Conservation (phyloP, 1,140 invertebrate species). For the Drosophila dunni region DNA sequence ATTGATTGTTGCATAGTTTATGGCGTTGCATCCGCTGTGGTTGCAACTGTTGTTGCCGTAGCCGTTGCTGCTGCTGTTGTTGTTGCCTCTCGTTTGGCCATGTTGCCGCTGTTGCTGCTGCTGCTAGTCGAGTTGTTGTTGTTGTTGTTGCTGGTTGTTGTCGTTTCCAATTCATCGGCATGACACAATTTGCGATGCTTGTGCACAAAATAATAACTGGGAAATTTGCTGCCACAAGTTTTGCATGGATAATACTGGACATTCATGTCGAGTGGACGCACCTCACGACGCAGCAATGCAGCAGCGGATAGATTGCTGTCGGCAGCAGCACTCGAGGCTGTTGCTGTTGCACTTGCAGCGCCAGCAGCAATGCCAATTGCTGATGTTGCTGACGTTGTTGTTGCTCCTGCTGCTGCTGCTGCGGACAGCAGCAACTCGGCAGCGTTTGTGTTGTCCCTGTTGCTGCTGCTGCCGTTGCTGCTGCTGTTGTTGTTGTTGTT, state of each 20-base stretch:
- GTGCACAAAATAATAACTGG: constrained; percentile 96
- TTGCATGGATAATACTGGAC: constrained; percentile 97
- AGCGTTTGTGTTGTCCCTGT: constrained; percentile 21
- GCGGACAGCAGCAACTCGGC: not conserved
- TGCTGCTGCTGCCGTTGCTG: constrained; percentile 10
- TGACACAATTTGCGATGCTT: constrained; percentile 95
- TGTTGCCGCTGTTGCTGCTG: constrained; percentile 33
- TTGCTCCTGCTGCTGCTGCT: not conserved
- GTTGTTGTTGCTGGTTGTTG: constrained; percentile 24
- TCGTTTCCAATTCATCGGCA: constrained; percentile 85
- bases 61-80: constrained; percentile 5
- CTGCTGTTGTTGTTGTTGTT: constrained; percentile 19
- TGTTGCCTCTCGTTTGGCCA: constrained; percentile 36
- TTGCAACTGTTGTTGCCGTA: constrained; percentile 9
- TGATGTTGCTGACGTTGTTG: not conserved
- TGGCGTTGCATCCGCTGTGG: constrained; percentile 17
- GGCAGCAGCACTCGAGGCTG: not conserved
- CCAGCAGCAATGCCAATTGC: not conserved
- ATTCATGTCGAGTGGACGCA: constrained; percentile 90
- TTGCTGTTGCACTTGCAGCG: not conserved
- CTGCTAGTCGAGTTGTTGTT: constrained; percentile 30
- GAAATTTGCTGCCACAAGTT: constrained; percentile 95
- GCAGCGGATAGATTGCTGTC: not conserved
- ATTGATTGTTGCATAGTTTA: constrained; percentile 26
- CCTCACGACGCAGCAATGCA: constrained; percentile 85